Percentiles rank a stretch among this genome's conserved stretches.
phyloP scores from a whole-genome alignment of 2,797 vertebrate genomes.

The Forpus xanthops region DNA sequence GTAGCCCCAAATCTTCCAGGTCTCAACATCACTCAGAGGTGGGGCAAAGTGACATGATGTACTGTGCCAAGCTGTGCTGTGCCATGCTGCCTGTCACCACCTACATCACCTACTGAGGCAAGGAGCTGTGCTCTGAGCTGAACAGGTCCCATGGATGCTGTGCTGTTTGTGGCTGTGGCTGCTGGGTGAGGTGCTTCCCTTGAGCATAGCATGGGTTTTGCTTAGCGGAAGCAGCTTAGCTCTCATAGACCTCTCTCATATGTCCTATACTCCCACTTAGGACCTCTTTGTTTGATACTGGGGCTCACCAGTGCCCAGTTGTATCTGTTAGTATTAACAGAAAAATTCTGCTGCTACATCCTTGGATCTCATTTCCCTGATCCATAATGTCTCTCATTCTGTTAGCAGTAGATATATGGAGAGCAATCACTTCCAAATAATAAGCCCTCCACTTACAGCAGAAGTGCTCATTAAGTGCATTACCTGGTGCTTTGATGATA shows the following conservation, averaged over 20 bases:
- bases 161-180: not conserved
- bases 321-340: not conserved
- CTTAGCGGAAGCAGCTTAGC: not conserved
- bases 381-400: not conserved
- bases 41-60: not conserved
- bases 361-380: not conserved
- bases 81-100: not conserved
- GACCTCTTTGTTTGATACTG: not conserved
- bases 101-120: not conserved
- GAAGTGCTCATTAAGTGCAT: not conserved
- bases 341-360: not conserved
- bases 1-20: not conserved
- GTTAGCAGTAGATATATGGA: not conserved
- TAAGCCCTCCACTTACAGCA: not conserved
- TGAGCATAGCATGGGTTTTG: not conserved
- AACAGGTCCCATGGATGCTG: not conserved
- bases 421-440: not conserved
- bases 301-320: not conserved
- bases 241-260: not conserved
- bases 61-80: not conserved
- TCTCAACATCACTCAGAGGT: not conserved
- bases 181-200: not conserved
- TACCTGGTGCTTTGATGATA: not conserved
- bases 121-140: not conserved
- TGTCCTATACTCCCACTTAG: not conserved